These are phyloP conservation scores for Spinibarbus caldwelli DNA, from an alignment of 2,797 vertebrate genomes.

Conservation along the genomic window DNA sequence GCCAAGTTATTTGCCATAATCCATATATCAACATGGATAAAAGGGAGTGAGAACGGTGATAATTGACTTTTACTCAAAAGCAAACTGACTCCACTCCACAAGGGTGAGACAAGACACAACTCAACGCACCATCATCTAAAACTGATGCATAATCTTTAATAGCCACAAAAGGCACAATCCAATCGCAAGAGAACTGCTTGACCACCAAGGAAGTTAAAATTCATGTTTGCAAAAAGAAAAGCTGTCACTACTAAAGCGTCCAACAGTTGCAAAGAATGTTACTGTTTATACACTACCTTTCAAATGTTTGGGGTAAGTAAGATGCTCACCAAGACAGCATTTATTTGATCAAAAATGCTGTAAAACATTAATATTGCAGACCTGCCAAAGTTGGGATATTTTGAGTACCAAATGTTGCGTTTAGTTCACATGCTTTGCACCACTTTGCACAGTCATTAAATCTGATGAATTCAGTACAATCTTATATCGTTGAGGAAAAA, in stretches of 20 bases:
- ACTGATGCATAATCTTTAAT: not conserved
- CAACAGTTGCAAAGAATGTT: not conserved
- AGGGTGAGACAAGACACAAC: conserved; percentile 54
- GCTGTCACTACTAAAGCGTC: not conserved
- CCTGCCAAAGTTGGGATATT: no score
- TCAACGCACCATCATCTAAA: not conserved
- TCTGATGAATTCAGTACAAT: no score
- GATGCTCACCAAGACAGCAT: not conserved
- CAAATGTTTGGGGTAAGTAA: not conserved
- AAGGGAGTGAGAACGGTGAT: conserved; percentile 54
- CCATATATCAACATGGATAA: conserved; percentile 75
- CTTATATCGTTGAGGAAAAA: no score
- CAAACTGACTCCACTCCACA: conserved; percentile 56
- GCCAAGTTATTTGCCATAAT: conserved; percentile 73
- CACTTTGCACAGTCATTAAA: no score
- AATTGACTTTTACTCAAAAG: conserved; percentile 64
- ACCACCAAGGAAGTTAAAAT: not conserved
- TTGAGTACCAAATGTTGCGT: no score
- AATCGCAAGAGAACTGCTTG: not conserved
- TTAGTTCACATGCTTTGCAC: no score
- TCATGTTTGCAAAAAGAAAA: not conserved
- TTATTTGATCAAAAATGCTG: no score
- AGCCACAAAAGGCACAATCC: not conserved
- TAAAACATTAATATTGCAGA: not conserved
- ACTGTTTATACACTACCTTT: not conserved